Evolutionary conservation across 2,113 vertebrate species (phyloP).

Genomic region (Ciconia maguari): DNA sequence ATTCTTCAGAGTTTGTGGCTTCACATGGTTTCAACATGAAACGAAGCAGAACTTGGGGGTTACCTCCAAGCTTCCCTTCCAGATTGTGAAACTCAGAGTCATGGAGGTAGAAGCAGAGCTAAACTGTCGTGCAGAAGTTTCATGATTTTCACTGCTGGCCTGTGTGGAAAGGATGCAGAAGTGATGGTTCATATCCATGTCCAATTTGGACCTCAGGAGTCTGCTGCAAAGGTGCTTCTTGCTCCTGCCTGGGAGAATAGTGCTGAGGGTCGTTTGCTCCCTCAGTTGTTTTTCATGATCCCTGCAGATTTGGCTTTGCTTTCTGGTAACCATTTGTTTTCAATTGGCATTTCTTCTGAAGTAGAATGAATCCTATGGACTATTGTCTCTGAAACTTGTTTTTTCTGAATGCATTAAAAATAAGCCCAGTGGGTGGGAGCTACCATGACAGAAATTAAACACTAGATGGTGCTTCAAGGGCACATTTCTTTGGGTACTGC

Average conservation of each 20-base stretch:
- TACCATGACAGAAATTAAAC: background rate
- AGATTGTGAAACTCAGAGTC: background rate
- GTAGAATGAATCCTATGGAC: background rate
- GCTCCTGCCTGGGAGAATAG: background rate
- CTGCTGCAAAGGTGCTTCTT: background rate
- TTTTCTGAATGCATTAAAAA: background rate
- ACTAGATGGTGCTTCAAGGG: conserved; percentile 20
- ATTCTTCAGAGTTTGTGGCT: conserved; percentile 14
- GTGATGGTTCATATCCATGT: background rate
- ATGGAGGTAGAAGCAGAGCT: background rate
- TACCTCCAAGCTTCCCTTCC: background rate
- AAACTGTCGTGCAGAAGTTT: background rate
- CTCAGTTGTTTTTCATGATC: background rate
- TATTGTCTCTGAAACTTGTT: background rate
- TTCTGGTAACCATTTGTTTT: background rate
- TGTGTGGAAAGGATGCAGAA: background rate
- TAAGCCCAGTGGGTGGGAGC: background rate
- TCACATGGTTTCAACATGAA: background rate
- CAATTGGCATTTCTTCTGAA: background rate
- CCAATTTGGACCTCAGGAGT: background rate
- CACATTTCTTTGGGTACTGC: background rate
- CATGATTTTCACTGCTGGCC: background rate
- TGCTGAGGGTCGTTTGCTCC: background rate
- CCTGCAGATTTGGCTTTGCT: background rate
- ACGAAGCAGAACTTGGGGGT: background rate